These are phyloP conservation scores for Corythaixoides concolor DNA, from an alignment of 2,113 vertebrate genomes.

Conservation along the genomic window DNA sequence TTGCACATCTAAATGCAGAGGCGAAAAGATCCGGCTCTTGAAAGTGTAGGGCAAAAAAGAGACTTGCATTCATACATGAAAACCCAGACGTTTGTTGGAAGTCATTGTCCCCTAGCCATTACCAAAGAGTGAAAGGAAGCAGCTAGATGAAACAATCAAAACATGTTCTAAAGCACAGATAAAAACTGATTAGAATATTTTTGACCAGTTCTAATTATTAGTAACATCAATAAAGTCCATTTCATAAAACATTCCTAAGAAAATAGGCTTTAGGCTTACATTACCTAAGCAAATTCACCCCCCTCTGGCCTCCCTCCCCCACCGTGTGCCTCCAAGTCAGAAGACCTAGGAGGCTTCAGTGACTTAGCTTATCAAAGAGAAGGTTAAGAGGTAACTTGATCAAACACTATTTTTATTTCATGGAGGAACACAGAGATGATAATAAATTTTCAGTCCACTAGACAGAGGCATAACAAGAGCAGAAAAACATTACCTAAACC, in stretches of 20 bases:
- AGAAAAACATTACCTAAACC: not conserved
- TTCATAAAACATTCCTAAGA: slow-evolving; percentile 12
- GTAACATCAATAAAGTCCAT: not conserved
- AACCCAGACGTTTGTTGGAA: slow-evolving; percentile 50
- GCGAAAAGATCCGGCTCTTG: slow-evolving; percentile 30
- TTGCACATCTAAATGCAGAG: slow-evolving; percentile 61
- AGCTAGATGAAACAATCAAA: slow-evolving; percentile 42
- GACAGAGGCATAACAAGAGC: not conserved
- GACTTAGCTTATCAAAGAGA: slow-evolving; percentile 12
- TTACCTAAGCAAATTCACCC: not conserved
- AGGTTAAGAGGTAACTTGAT: slow-evolving; percentile 22
- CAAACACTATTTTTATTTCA: not conserved
- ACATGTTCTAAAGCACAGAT: not conserved
- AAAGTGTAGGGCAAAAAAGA: slow-evolving; percentile 33
- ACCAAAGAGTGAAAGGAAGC: slow-evolving; percentile 53
- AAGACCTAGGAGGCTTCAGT: not conserved
- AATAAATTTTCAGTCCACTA: not conserved
- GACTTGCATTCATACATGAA: slow-evolving; percentile 49
- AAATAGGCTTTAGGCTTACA: not conserved
- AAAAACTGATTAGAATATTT: not conserved
- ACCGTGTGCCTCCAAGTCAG: not conserved
- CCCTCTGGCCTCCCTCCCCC: not conserved
- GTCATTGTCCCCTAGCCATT: slow-evolving; percentile 38
- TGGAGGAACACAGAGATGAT: not conserved
- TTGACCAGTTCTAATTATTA: not conserved